A percentile compares a stretch with the other conserved stretches of the same genome.
Evolutionary conservation across 2,888 invertebrate species (phyloP).

Genomic region (Fabriciana adippe): DNA sequence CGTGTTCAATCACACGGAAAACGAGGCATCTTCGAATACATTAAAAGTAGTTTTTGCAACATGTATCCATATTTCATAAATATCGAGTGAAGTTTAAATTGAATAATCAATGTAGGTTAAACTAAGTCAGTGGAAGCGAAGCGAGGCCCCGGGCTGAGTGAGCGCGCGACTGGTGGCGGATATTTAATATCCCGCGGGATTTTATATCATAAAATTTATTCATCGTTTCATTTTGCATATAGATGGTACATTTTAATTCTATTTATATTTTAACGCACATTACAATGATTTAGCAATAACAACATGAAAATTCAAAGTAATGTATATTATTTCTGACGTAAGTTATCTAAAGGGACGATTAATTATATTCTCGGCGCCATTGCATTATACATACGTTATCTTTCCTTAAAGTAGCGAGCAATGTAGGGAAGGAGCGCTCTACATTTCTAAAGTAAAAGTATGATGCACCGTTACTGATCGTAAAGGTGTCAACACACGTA

Average conservation of each 20-base stretch:
- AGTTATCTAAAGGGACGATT: slow-evolving; percentile 9
- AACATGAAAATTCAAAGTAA: too few species aligned
- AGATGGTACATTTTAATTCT: too few species aligned
- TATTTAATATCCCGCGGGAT: slow-evolving; percentile 7
- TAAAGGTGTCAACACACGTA: neutral
- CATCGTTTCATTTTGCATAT: neutral
- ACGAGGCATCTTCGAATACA: neutral
- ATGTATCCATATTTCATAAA: neutral
- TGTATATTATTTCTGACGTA: neutral
- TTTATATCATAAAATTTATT: neutral
- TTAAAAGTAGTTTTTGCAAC: slow-evolving; percentile 1
- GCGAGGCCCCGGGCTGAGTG: slow-evolving; percentile 7
- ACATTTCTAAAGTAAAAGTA: slow-evolving; percentile 27
- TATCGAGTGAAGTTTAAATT: neutral
- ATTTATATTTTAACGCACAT: too few species aligned
- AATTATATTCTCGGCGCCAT: slow-evolving; percentile 3
- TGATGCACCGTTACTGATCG: slow-evolving; percentile 28
- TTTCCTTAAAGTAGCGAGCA: neutral
- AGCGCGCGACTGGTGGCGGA: slow-evolving; percentile 1
- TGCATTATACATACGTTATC: slow-evolving; percentile 15
- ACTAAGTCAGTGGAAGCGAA: neutral
- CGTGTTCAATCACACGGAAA: slow-evolving; percentile 1
- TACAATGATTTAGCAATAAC: too few species aligned
- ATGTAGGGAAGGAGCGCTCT: slow-evolving; percentile 13
- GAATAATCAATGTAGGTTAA: neutral